Evolutionary conservation across 2,113 vertebrate genomes (phyloP).

Genomic region (Alouatta palliata): DNA sequence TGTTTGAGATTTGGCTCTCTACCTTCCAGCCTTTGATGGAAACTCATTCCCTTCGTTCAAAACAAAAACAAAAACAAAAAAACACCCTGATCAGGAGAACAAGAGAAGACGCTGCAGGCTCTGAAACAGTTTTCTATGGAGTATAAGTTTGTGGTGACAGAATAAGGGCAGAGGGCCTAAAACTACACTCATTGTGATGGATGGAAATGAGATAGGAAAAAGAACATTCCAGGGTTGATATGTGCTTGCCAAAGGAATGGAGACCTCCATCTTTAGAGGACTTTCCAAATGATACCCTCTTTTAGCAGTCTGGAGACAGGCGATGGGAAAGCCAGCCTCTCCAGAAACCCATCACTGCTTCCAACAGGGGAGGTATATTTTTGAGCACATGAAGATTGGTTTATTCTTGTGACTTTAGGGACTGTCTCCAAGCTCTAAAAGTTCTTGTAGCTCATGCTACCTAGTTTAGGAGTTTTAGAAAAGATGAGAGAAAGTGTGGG

Average conservation of each 20-base stretch:
- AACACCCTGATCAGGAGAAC: neutral
- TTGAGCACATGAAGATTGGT: neutral
- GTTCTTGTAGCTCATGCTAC: neutral
- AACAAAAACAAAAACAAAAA: neutral
- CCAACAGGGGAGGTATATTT: neutral
- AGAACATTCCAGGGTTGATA: neutral
- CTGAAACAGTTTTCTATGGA: neutral
- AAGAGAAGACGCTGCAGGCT: neutral
- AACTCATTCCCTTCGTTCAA: neutral
- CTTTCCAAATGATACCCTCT: neutral
- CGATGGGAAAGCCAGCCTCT: neutral
- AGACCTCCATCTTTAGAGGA: neutral
- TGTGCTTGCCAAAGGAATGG: neutral
- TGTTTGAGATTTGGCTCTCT: neutral
- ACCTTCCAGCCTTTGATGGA: neutral
- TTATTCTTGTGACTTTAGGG: neutral
- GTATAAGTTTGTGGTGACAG: neutral
- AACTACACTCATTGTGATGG: rapidly evolving
- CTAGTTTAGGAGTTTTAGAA: neutral
- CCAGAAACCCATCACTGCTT: neutral
- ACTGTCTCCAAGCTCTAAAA: neutral
- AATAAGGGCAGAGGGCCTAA: neutral
- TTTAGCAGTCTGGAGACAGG: neutral
- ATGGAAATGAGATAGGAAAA: neutral
- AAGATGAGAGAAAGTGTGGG: neutral